Evolutionary conservation across 2,797 vertebrate species (phyloP), one percentile per base, ranked within the genome.

Genomic region (Myotis pilosus): DNA sequence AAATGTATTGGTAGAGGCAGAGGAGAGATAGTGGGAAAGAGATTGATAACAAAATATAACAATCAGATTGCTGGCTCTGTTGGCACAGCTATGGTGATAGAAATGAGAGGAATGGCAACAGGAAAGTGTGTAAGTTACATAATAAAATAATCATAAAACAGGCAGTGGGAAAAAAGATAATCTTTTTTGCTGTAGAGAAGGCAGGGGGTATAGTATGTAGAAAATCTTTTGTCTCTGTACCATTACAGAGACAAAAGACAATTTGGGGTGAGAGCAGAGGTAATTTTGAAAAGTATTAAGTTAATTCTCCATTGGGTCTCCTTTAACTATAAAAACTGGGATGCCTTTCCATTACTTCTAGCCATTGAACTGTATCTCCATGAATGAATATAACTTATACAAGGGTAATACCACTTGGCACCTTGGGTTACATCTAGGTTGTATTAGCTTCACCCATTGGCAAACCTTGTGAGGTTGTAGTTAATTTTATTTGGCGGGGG

Each of bases 231-330:
- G n/a, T n/a, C n/a, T n/a, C n/a, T 78, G 53, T 22, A 60, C 25
- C 41, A 66, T 6, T 38, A 30, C 13, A 66, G 49, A 74, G 25
- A 74, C 28, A n/a, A 62, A 83, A 80, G 53, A 28, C 49, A 88
- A 80, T 81, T 76, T 53, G 81, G 72, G 19, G 6, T 57, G 86
- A 88, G 47, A 80, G 25, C 30, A 66, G 55, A 81, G 36, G 30
- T 33, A 85, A 85, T 92, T 85, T 81, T 79, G 36, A 82, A 88
- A 89, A 94, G 16, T 74, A 51, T 76, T 11, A 51, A 78, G 16
- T 71, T 81, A n/a, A 60, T 66, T 78, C 25, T 71, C 7, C 41
- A 30, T 66, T 83, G 17, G n/a, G 17, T 71, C 19, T 66, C 16
- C 20, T 66, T 81, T 76, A 92, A 80, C 5, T 44, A 6, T 53